Evolutionary conservation across 2,113 vertebrate species (phyloP), one percentile per base, ranked within the genome.

Genomic region (Craseonycteris thonglongyai): DNA sequence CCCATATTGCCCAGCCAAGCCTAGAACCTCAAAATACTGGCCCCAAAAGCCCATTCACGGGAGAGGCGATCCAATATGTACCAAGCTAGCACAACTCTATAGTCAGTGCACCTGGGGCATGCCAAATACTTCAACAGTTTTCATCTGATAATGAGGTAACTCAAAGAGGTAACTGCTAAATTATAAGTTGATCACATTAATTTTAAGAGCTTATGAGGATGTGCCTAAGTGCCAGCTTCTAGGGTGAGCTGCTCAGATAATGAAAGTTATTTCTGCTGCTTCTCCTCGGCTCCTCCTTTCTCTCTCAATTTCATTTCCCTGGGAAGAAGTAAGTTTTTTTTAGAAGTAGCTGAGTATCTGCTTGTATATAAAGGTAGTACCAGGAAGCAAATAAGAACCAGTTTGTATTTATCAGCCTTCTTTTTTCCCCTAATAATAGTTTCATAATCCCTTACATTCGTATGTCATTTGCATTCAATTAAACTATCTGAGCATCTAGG

Each of bases 301-400:
- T 76, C 72, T 65, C 18, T 63, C 65, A 75, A 88, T 79, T 81
- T 93, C 47, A 90, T 56, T 65, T 9, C 28, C 51, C 51, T 15
- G 75, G 54, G 47, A 87, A 87, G 15, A 54, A 5, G n/a, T n/a
- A n/a, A n/a, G n/a, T n/a, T 72, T 8, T n/a, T 75, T 49, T 72
- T 65, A 85, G 65, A 26, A 76, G 49, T 35, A 89, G 33, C 0
- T 90, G 49, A 78, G 26, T 76, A 35, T 80, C 75, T 86, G 49
- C 49, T 74, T 74, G 30, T 19, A 18, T 54, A 74, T 59, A 74
- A 87, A 78, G 61, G 51, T 26, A 85, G 18, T 5, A 28, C n/a
- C 38, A 69, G 49, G 18, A 95, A 94, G 45, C 76, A 96, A 83
- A 59, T 45, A 74, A 75, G 71, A 85, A n/a, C 58, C 75, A 54